Base-by-base conservation (phyloP, 2,797 vertebrate species). In the Enteromius anoplus region DNA sequence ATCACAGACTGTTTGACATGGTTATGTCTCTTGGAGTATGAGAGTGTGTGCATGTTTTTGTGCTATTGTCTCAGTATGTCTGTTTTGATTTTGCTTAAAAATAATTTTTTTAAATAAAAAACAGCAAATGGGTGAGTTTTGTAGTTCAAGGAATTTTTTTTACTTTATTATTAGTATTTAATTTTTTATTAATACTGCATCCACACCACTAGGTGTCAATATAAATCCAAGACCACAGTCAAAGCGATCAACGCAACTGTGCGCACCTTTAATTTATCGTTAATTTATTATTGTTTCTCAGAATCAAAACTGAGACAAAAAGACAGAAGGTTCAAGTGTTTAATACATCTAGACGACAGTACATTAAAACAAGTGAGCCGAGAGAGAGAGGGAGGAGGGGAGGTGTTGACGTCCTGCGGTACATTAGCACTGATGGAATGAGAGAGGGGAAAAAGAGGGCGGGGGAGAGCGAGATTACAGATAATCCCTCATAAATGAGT, bases 401-500 rank as follows among this genome's bases (percentile, higher is more conserved):
- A 23, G 72, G 71, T 15, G 49, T 76, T n/a, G 71, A 80, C 34
- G 47, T 51, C 55, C 66, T 64, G 29, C 37, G 40, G 81, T 65
- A 85, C 84, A 87, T 88, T 86, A 84, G 81, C 49, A 68, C 65
- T 86, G 86, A 88, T 87, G 73, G 64, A 77, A 72, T n/a, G 40
- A 62, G n/a, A 82, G 71, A 49, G 69, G 55, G 29, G 51, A 55
- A 60, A 58, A 58, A 42, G 32, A 72, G 84, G 4, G 76, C 32
- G 81, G 60, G 62, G 49, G 70, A 32, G 29, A 94, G 93, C 90
- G 92, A 93, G 93, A 95, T 95, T 95, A 95, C 86, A 49, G 92
- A 87, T 95, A 95, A 95, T 95, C 94, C 91, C 89, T 90, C 88
- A 88, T 92, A 94, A 94, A 94, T 91, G 93, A 94, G 93, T 93